phyloP scores from a whole-genome alignment of 2,888 invertebrate species.

The Caenorhabditis sulstoni region DNA sequence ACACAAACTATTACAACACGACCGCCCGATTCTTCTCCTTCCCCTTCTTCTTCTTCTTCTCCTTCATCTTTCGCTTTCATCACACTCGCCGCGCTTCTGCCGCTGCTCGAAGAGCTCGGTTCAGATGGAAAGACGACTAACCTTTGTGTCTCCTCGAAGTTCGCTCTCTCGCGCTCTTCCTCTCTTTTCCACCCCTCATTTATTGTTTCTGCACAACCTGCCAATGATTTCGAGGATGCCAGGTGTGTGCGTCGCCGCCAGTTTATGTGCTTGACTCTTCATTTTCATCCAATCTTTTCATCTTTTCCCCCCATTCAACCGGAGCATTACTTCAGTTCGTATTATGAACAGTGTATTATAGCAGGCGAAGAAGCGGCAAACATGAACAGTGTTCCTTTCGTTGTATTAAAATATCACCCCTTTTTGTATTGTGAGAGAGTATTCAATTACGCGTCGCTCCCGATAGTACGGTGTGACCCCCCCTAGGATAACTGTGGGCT shows the following conservation, averaged over 20 bases:
- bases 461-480: constrained; percentile 39
- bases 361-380: too few relatives aligned
- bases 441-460: constrained; percentile 32
- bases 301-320: constrained; percentile 14
- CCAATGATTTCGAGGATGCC: constrained; percentile 56
- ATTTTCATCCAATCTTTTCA: not conserved
- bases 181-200: constrained; percentile 44
- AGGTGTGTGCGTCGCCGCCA: constrained; percentile 49
- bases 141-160: constrained; percentile 40
- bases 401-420: constrained; percentile 25
- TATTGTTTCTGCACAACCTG: constrained; percentile 60
- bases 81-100: constrained; percentile 33
- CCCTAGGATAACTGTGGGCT: constrained; percentile 42
- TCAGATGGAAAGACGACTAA: constrained; percentile 58
- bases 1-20: constrained; percentile 57
- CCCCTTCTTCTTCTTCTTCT: constrained; percentile 9
- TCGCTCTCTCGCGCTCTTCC: constrained; percentile 21
- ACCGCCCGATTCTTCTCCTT: constrained; percentile 26
- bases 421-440: constrained; percentile 24
- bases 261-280: constrained; percentile 30
- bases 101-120: constrained; percentile 25
- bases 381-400: not conserved
- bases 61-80: not conserved
- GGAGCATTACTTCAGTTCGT: not conserved
- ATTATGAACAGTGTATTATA: not conserved